These are phyloP conservation scores for Gymnodraco acuticeps DNA, from an alignment of 2,797 vertebrate genomes.

Conservation along the genomic window DNA sequence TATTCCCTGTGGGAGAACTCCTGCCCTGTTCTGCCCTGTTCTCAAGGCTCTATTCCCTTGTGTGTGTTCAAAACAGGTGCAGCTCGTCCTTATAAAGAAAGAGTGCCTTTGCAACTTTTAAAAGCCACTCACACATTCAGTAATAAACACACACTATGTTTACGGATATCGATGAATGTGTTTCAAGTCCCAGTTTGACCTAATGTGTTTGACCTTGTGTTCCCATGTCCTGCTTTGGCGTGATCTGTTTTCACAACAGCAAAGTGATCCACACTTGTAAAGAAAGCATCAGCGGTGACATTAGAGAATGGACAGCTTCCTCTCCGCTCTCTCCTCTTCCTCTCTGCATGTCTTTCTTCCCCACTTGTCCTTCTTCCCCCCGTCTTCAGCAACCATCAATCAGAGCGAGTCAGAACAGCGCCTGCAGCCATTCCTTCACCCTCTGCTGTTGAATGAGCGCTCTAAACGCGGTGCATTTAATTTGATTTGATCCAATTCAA, in stretches of 20 bases:
- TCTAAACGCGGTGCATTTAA: slow-evolving; percentile 52
- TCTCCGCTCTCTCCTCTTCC: slow-evolving; percentile 9
- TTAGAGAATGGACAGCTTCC: slow-evolving; percentile 24
- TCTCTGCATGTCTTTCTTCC: slow-evolving; percentile 27
- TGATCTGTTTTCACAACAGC: slow-evolving; percentile 37
- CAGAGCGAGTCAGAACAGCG: slow-evolving; percentile 50
- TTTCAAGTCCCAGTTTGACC: slow-evolving; percentile 29
- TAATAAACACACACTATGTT: background rate
- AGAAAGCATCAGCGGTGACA: slow-evolving; percentile 8
- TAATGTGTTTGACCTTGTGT: slow-evolving; percentile 50
- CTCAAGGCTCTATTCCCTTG: slow-evolving; percentile 42
- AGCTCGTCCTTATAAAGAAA: slow-evolving; percentile 18
- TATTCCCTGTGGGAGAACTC: slow-evolving; percentile 55
- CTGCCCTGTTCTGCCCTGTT: slow-evolving; percentile 52
- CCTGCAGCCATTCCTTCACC: slow-evolving; percentile 67
- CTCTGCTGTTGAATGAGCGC: slow-evolving; percentile 66
- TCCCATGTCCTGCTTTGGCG: slow-evolving; percentile 17
- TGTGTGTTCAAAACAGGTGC: slow-evolving; percentile 44
- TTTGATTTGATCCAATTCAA: slow-evolving; percentile 78
- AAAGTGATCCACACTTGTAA: slow-evolving; percentile 5
- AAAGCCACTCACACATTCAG: slow-evolving; percentile 19
- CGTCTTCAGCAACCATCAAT: slow-evolving; percentile 54
- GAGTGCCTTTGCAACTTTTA: slow-evolving; percentile 16
- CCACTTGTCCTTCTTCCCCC: slow-evolving; percentile 1
- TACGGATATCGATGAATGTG: background rate